Base-by-base conservation (phyloP, 2,797 vertebrate genomes). In the Neosilurus hyrtlii region DNA sequence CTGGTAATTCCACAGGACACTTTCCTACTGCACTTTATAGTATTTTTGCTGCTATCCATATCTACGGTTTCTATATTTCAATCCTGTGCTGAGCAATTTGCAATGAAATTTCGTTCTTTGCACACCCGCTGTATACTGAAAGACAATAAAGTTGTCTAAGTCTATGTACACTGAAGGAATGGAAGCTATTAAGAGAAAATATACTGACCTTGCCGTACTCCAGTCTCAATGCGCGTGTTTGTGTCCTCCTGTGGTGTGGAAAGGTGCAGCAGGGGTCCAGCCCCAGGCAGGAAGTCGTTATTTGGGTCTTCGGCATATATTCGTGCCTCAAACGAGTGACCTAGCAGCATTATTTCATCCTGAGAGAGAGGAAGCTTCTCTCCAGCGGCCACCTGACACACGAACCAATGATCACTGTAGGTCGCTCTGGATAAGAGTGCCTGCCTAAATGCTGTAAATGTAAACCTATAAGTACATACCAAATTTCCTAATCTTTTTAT, bases 241-340 rank as follows among this genome's bases (percentile, higher is more conserved):
- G 80, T 83, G 73, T 97, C 96, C 9, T 93, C 82, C 4, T 68
- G 88, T 0, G 98, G 97, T 0, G 96, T 96, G 81, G 96, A 98
- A 70, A 99, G 95, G 76, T 99, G 95, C 79, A 97, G 89, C 74
- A 99, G 85, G 0, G 96, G 97, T 51, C 98, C 98, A 0, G 97
- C 97, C 79, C 96, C 97, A 0, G 98, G 98, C 87, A 99, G 92
- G 65, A 99, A 99, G 91, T 97, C 92, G 49, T 96, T 97, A 87
- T 93, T 88, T 16, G 98, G 98, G 88, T 99, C 97, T 89, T 99
- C 98, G 0, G 98, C 97, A 10, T 99, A 99, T 90, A 99, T 98
- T 9, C 98, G 94, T 52, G 97, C 97, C 92, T 99, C 98, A 85
- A 99, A 99, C 0, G 98, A 97, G 86, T 99, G 98, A 24, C 98